A percentile compares a stretch with the other conserved stretches of the same genome.
Conservation (phyloP, 2,113 vertebrate genomes). For the Ceyx margarethae region DNA sequence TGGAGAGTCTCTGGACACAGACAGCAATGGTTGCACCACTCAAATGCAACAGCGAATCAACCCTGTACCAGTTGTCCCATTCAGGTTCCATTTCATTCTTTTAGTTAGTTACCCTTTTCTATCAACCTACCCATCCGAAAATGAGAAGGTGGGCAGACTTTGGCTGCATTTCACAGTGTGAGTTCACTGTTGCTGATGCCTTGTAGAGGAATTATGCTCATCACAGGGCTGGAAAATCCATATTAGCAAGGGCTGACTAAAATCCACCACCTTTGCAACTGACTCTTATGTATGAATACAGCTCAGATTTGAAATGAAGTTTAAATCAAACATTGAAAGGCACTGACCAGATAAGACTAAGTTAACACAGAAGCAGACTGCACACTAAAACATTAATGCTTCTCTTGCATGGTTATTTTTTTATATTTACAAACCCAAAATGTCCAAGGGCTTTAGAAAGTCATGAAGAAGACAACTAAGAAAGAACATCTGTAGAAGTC, state of each 20-base stretch:
- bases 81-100: neutral
- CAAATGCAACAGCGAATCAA: no score
- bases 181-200: neutral
- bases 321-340: neutral
- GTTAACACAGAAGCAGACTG: neutral
- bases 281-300: neutral
- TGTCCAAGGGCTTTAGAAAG: neutral
- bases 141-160: neutral
- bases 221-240: neutral
- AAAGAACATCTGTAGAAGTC: neutral
- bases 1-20: neutral
- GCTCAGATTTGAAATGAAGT: neutral
- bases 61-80: fast-evolving
- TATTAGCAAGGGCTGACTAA: neutral
- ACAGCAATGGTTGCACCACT: neutral
- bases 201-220: neutral
- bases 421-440: neutral
- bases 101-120: neutral
- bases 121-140: neutral
- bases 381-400: neutral
- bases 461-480: neutral
- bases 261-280: neutral
- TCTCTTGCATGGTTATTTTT: neutral
- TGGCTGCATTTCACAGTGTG: fast-evolving
- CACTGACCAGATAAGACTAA: neutral